These are phyloP conservation scores for Nomada lathburiana DNA, from an alignment of 2,888 invertebrate species.

Conservation along the genomic window DNA sequence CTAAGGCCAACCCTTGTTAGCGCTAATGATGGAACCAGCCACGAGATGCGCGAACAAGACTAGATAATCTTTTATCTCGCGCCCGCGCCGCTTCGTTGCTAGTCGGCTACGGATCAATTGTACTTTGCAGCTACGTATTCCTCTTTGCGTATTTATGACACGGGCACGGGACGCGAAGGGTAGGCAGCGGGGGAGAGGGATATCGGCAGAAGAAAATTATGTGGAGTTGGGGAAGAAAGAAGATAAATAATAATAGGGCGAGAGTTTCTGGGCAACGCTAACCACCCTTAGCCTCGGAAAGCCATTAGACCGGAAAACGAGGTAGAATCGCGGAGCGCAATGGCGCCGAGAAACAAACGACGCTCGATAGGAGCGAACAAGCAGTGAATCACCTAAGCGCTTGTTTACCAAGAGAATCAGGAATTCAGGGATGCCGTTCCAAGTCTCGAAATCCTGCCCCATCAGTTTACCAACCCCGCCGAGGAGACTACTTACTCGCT, in stretches of 20 bases:
- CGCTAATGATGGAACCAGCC: conserved; percentile 80
- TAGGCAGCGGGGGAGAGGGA: neutral
- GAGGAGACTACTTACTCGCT: neutral
- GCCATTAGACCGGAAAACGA: conserved; percentile 82
- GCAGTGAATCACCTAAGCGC: conserved; percentile 84
- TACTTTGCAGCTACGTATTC: too few relatives aligned
- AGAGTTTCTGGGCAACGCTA: conserved; percentile 33
- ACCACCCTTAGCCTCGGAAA: conserved; percentile 68
- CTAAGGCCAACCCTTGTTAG: conserved; percentile 82
- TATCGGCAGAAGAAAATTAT: too few relatives aligned
- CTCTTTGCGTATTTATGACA: too few relatives aligned
- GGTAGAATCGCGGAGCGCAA: conserved; percentile 78
- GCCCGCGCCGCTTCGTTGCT: neutral
- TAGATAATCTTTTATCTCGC: conserved; percentile 32
- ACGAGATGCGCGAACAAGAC: conserved; percentile 70
- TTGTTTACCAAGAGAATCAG: conserved; percentile 84
- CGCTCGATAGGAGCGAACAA: conserved; percentile 82
- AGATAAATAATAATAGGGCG: conserved; percentile 39
- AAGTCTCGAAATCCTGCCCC: conserved; percentile 78
- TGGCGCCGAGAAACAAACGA: conserved; percentile 83
- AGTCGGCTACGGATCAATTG: neutral
- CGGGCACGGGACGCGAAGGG: neutral
- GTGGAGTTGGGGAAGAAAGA: neutral
- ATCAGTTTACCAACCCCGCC: conserved; percentile 63
- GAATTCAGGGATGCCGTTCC: conserved; percentile 81